These are phyloP conservation scores for Semaprochilodus insignis DNA, from an alignment of 2,797 vertebrate genomes.

Conservation along the genomic window DNA sequence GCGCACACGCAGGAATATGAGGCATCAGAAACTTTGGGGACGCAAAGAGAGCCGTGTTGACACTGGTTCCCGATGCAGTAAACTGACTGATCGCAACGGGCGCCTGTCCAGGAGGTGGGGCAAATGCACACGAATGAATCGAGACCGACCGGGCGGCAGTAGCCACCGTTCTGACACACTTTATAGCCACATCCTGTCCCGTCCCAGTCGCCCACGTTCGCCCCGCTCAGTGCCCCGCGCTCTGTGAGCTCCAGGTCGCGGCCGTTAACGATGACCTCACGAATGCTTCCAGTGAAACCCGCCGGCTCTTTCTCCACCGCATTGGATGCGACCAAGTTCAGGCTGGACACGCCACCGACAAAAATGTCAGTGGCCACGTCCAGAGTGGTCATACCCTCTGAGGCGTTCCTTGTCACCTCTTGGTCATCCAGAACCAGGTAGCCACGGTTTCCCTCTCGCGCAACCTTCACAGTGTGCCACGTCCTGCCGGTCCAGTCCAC, in stretches of 20 bases:
- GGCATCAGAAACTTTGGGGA: constrained; percentile 58
- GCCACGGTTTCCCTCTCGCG: constrained; percentile 78
- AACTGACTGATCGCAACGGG: constrained; percentile 77
- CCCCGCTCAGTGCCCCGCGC: constrained; percentile 76
- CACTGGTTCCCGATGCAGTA: constrained; percentile 78
- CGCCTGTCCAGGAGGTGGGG: constrained; percentile 76
- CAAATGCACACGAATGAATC: constrained; percentile 81
- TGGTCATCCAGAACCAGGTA: constrained; percentile 81
- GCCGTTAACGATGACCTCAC: constrained; percentile 81
- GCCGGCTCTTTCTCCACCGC: constrained; percentile 77
- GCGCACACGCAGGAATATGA: constrained; percentile 83
- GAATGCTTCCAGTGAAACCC: constrained; percentile 83
- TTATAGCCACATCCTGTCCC: constrained; percentile 85
- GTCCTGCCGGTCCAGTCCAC: constrained; percentile 69
- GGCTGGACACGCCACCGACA: constrained; percentile 82
- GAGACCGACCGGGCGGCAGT: constrained; percentile 67
- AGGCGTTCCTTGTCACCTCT: constrained; percentile 68
- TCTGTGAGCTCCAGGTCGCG: constrained; percentile 82
- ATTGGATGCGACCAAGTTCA: constrained; percentile 75
- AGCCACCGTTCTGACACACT: constrained; percentile 82
- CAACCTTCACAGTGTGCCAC: constrained; percentile 83
- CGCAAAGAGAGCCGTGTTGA: constrained; percentile 76
- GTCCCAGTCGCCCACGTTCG: constrained; percentile 87
- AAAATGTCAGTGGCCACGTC: constrained; percentile 82
- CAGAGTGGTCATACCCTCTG: constrained; percentile 77